Evolutionary conservation across 1,140 invertebrate genomes (phyloP), one percentile per base, ranked within the genome.

Genomic region (Drosophila parvula): DNA sequence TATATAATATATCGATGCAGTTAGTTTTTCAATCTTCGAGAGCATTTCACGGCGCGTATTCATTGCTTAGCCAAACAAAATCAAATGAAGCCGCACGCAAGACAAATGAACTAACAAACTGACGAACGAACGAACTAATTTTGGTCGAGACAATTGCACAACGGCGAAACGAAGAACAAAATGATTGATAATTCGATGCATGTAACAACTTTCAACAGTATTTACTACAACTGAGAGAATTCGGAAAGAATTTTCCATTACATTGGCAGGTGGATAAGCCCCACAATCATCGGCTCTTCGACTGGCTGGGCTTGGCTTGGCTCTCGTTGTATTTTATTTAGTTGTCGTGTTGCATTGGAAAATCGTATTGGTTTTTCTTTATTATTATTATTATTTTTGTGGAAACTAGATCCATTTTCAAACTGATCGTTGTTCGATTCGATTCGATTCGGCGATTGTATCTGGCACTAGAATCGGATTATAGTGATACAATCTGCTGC

Each of bases 111-210:
- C 75, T 62, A 75, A 78, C 73, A 47, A 84, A 68, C 64, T 83
- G 71, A 82, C 80, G 55, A 74, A 78, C 80, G 55, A 74, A 78
- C 63, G 56, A 65, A 84, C 63, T 63, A 81, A 74, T 64, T 64
- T 22, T 74, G 65, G 30, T 79, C 36, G 68, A 81, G 78, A 81
- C 64, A 69, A 67, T 81, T 82, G 79, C 62, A 74, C 69, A 78
- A 73, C 45, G 56, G 78, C 79, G 61, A 77, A 64, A 55, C 51
- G 79, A 81, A 60, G 57, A 81, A 79, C 62, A 62, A 80, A 62
- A 74, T 74, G 69, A 74, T 74, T 53, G 47, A 74, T 62, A 74
- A 55, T 55, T 41, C 40, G 40, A 74, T 74, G 69, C 38, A 74
- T 61, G 16, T 69, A 74, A 60, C 55, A 56, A 60, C 55, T 27